Evolutionary conservation across 30 jellyfish, hydroid and myxozoan genomes (phyloP).

Genomic region (Hydractinia symbiolongicarpus): DNA sequence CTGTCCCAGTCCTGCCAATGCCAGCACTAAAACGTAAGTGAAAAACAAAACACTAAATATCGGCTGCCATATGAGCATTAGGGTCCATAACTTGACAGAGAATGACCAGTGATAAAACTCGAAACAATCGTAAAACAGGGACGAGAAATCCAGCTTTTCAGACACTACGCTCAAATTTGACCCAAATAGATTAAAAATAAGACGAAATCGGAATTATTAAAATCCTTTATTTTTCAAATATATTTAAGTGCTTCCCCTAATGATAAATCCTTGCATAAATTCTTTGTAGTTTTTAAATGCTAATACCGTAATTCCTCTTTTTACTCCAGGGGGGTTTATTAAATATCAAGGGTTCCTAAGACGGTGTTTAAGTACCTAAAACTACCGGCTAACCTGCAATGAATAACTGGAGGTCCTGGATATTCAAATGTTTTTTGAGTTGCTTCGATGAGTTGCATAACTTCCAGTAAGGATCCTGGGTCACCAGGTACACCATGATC

Average conservation of each 20-base stretch:
- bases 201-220: no score
- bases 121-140: neutral
- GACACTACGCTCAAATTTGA: no score
- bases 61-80: neutral
- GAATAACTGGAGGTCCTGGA: slow-evolving; percentile 83
- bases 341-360: neutral
- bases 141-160: neutral
- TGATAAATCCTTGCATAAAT: no score
- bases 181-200: no score
- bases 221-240: no score
- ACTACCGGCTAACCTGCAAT: slow-evolving; percentile 56
- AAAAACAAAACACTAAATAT: neutral
- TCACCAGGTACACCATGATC: slow-evolving; percentile 88
- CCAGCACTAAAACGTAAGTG: slow-evolving; percentile 67
- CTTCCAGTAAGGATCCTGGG: slow-evolving; percentile 77
- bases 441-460: slow-evolving; percentile 66
- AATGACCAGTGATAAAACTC: no score
- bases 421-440: slow-evolving; percentile 51
- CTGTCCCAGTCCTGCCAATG: slow-evolving; percentile 91
- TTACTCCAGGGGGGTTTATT: no score
- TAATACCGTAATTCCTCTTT: no score
- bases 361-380: neutral
- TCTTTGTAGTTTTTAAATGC: no score
- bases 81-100: neutral
- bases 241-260: no score